phyloP scores from a whole-genome alignment of 2,113 vertebrate genomes.

The human (Homo sapiens) region DNA sequence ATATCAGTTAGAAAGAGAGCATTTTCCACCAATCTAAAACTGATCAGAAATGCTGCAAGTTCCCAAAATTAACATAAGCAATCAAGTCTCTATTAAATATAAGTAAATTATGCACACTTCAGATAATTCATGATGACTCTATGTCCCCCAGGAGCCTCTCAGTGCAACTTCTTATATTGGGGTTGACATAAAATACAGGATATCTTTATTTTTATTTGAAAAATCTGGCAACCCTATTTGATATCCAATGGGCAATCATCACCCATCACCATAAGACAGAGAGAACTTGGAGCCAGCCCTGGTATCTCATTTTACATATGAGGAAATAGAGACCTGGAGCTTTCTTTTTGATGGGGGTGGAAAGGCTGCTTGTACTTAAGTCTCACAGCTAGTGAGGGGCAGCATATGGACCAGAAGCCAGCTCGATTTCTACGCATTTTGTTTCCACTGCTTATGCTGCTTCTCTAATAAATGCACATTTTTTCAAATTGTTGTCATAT shows the following conservation, averaged over 20 bases:
- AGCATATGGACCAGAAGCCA: not conserved
- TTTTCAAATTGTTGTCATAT: not conserved
- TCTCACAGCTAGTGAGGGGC: not conserved
- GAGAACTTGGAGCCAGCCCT: not conserved
- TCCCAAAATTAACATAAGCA: not conserved
- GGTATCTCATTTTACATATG: not conserved
- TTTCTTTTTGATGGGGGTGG: not conserved
- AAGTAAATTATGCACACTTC: not conserved
- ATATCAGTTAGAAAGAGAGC: not conserved
- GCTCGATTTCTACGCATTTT: not conserved
- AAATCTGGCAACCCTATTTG: not conserved
- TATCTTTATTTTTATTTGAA: not conserved
- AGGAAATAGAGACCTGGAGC: not conserved
- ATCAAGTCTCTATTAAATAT: not conserved
- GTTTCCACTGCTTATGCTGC: not conserved
- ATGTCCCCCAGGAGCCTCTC: not conserved
- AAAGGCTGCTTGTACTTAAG: not conserved
- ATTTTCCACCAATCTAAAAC: not conserved
- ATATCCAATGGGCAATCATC: not conserved
- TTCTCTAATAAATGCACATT: not conserved
- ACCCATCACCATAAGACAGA: not conserved
- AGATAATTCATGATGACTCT: not conserved
- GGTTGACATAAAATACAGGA: not conserved
- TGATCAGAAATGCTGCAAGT: not conserved
- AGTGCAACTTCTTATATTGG: not conserved